Conservation (phyloP, 2,797 vertebrate genomes). For the Tenualosa thibaudeaui region DNA sequence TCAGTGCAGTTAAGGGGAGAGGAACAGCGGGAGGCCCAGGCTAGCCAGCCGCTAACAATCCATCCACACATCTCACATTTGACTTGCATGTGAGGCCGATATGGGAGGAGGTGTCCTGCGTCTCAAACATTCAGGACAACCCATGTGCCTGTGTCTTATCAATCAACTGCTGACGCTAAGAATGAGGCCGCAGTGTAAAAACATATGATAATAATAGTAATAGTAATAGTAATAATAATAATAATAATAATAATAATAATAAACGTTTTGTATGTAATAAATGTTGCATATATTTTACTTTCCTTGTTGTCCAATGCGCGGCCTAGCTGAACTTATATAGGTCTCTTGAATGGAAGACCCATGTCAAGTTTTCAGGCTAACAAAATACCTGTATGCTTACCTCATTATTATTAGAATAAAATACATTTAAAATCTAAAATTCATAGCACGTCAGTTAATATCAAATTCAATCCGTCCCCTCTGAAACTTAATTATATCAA, state of each 20-base stretch:
- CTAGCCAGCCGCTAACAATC: slow-evolving; percentile 47
- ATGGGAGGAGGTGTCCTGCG: neutral
- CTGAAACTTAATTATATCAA: neutral
- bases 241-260: neutral
- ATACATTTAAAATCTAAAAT: neutral
- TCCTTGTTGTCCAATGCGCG: no score
- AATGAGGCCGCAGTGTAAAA: neutral
- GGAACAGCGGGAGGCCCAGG: slow-evolving; percentile 37
- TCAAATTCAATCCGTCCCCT: neutral
- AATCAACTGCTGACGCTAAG: neutral
- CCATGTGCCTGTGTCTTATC: neutral
- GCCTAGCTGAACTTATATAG: no score
- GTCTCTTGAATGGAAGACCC: neutral
- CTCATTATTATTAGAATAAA: neutral
- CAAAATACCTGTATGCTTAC: neutral
- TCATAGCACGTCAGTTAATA: neutral
- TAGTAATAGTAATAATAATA: neutral
- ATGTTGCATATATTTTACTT: neutral
- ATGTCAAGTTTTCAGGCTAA: neutral
- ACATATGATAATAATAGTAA: neutral
- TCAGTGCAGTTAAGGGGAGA: neutral
- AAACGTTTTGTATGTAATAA: neutral
- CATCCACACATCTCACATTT: slow-evolving; percentile 38
- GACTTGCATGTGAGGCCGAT: slow-evolving; percentile 28
- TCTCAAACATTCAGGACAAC: neutral